Evolutionary conservation across 1,140 invertebrate genomes (phyloP), one percentile per base, ranked within the genome.

Genomic region (Drosophila nigrodunni): DNA sequence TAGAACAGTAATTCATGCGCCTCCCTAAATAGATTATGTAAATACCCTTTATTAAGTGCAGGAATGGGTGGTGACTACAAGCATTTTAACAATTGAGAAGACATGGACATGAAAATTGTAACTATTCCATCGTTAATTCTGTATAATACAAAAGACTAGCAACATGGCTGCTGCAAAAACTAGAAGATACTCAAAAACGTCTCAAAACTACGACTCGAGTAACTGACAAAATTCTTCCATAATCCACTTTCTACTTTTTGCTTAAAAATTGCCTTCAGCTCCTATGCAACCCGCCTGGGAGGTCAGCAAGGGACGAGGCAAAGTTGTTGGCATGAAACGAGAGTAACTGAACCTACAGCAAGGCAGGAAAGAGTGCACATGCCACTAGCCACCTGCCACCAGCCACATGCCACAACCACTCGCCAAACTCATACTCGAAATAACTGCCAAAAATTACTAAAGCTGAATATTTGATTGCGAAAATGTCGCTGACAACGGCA

Each of bases 281-380:
- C 7, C 49, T 52, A 21, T 15, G 13, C 52, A 39, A 34, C 9
- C 2, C 4, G 2, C 21, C 39, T 8, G 35, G 34, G 11, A 52
- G 25, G 54, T 57, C 54, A 57, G 35, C 54, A 57, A 35, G 57
- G 11, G 37, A 2, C 37, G 34, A 58, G 65, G 74, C 57, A n/a
- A 61, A 68, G 52, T 61, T 82, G 80, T 81, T 86, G 65, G 78
- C 64, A 52, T 35, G 81, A 65, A 50, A 85, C 80, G 7, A 39
- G 21, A 39, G 55, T 21, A 55, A 43, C 57, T 60, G 37, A 52
- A 61, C 35, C 46, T 55, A 15, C 52, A 18, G 35, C 52, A 39
- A 7, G n/a, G 6, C 35, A 55, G 11, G 18, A 15, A 62, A 4
- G 7, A n/a, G 18, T 41, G 18, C 39, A 55, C 55, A 57, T 43